Percentiles rank a stretch among this genome's conserved stretches.
Evolutionary conservation across 2,888 invertebrate genomes (phyloP).

Genomic region (Phaedon cochleariae): DNA sequence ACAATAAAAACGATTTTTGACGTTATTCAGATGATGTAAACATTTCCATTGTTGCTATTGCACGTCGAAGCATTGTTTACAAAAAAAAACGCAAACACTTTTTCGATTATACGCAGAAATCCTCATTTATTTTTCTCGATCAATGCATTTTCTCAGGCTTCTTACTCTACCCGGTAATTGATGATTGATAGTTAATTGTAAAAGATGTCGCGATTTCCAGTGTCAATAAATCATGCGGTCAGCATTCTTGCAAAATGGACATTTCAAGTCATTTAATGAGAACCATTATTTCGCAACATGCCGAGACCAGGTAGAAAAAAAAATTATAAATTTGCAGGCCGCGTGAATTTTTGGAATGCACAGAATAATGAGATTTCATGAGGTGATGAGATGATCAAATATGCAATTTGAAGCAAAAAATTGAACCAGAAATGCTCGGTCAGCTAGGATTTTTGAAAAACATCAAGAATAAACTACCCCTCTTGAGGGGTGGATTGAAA

Average conservation of each 20-base stretch:
- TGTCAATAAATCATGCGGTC: constrained; percentile 43
- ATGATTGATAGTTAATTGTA: constrained; percentile 39
- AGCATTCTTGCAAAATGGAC: constrained; percentile 45
- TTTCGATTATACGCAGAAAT: constrained; percentile 34
- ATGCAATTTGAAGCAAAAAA: too few relatives aligned
- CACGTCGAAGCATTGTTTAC: constrained; percentile 17
- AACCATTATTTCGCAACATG: constrained; percentile 40
- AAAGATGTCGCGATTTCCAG: constrained; percentile 40
- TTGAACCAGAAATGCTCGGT: too few relatives aligned
- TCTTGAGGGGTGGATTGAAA: too few relatives aligned
- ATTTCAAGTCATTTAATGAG: constrained; percentile 42
- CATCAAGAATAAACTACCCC: too few relatives aligned
- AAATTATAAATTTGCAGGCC: neutral
- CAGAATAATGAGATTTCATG: constrained; percentile 1
- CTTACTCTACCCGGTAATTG: constrained; percentile 21
- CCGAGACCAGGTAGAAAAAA: constrained; percentile 17
- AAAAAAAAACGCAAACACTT: constrained; percentile 19
- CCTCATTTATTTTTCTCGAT: constrained; percentile 36
- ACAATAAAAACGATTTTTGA: constrained; percentile 25
- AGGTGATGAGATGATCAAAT: too few relatives aligned
- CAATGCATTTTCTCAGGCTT: constrained; percentile 36
- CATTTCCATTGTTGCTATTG: constrained; percentile 26
- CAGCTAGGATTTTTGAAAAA: too few relatives aligned
- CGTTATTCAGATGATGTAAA: constrained; percentile 33
- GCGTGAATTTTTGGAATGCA: neutral